These are phyloP conservation scores for Tortricodes alternella DNA, from an alignment of 2,888 invertebrate species.

Conservation along the genomic window DNA sequence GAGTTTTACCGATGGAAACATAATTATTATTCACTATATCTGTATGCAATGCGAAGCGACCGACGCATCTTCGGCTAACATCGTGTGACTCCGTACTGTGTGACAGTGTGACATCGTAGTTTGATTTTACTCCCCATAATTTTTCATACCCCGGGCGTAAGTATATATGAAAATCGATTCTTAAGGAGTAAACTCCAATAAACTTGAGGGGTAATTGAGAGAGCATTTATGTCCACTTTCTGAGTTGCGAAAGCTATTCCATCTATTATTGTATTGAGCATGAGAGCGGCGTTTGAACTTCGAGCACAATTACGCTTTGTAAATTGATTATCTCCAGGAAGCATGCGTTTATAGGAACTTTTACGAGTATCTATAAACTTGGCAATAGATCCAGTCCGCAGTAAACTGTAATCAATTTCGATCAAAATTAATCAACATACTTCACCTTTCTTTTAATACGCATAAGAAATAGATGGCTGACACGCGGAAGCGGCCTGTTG, in stretches of 20 bases:
- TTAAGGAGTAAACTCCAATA: too few species aligned
- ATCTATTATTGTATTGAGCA: slow-evolving; percentile 53
- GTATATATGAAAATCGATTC: too few species aligned
- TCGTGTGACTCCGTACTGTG: too few species aligned
- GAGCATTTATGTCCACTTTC: background rate
- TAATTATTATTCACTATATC: too few species aligned
- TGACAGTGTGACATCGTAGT: too few species aligned
- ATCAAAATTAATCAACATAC: background rate
- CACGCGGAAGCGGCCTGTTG: background rate
- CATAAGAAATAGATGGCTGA: background rate
- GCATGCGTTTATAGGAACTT: slow-evolving; percentile 55
- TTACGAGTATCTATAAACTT: slow-evolving; percentile 54
- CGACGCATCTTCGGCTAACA: too few species aligned
- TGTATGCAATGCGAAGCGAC: too few species aligned
- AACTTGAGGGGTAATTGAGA: background rate
- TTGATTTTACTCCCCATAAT: too few species aligned
- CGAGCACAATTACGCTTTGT: slow-evolving; percentile 63
- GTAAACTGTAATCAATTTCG: background rate
- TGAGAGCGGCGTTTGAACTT: slow-evolving; percentile 44
- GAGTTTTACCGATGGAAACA: too few species aligned
- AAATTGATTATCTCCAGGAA: slow-evolving; percentile 61
- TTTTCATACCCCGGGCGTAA: too few species aligned
- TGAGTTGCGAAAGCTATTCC: slow-evolving; percentile 44
- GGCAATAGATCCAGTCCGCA: slow-evolving; percentile 30
- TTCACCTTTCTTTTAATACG: background rate